Evolutionary conservation across 2,888 invertebrate species (phyloP), one percentile per base, ranked within the genome.

Genomic region (Mactromeris polynyma): DNA sequence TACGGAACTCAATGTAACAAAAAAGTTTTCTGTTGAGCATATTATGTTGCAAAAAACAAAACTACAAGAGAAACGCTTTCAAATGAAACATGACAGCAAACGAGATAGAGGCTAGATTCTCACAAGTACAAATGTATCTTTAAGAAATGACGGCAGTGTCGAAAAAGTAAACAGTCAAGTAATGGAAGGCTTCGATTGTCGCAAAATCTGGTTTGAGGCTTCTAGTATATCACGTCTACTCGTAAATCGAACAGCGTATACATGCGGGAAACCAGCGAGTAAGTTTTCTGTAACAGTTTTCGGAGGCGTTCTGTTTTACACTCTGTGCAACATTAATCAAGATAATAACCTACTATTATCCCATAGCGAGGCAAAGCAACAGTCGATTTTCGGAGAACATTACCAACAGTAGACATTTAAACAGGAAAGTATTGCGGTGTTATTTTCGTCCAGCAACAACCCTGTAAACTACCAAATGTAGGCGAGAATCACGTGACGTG

Each of bases 381-480:
- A 81, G 81, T 81, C 81, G 81, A 81, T 81, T 54, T 81, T 81
- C 54, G 19, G 33, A 36, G 73, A 73, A 33, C 73, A 73, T 73
- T 73, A 11, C 36, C 73, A 33, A 11, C 2, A 73, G 33, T 73
- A 73, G 73, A 73, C 73, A 73, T 73, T 73, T 73, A 73, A 73
- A 73, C 36, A 36, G 33, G 73, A 73, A 73, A 33, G 73, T 73
- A 73, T 73, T 36, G 17, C 19, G 17, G 33, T 73, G 73, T 73
- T 73, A 36, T 73, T 33, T 36, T 73, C 36, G 19, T 73, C 17
- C 33, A 33, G 73, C 73, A 73, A 73, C 73, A 73, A 73, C 73
- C 36, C 36, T 19, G 73, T 73, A 36, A 73, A 73, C 73, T 73
- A 73, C 73, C 36, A 14, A 36, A 73, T 73, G 73, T 73, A 73